Conservation (phyloP, 1,140 invertebrate genomes). For the Monomorium pharaonis region DNA sequence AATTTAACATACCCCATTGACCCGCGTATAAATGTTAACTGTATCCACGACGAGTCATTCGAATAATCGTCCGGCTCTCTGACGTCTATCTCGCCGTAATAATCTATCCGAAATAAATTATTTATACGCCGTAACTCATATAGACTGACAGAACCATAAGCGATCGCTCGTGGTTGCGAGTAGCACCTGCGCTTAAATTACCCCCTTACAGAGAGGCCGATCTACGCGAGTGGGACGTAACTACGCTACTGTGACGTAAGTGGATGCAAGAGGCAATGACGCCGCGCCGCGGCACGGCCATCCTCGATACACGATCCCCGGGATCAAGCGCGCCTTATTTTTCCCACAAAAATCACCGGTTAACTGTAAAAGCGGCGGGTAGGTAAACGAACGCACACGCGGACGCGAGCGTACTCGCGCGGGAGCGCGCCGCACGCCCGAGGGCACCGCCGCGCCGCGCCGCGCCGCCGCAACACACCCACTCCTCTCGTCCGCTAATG, state of each 20-base stretch:
- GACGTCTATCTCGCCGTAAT: conserved; percentile 38
- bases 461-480: conserved; percentile 65
- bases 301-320: conserved; percentile 44
- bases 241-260: conserved; percentile 27
- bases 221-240: neutral
- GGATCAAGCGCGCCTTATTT: conserved; percentile 51
- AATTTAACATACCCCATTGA: conserved; percentile 51
- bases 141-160: conserved; percentile 36
- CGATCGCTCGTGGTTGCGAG: neutral
- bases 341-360: conserved; percentile 66
- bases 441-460: conserved; percentile 39
- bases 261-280: neutral
- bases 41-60: conserved; percentile 34
- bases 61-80: conserved; percentile 35
- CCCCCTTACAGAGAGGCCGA: neutral
- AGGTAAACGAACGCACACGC: conserved; percentile 35
- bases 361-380: conserved; percentile 71
- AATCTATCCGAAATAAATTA: conserved; percentile 52
- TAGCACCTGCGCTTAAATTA: conserved; percentile 43
- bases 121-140: conserved; percentile 40
- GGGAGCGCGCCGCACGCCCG: conserved; percentile 12
- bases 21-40: conserved; percentile 46
- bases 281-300: neutral
- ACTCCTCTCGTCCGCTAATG: conserved; percentile 67
- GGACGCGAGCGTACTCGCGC: conserved; percentile 20